Evolutionary conservation across 2,797 vertebrate species (phyloP), one percentile per base, ranked within the genome.

Genomic region (Sarcophilus harrisii): DNA sequence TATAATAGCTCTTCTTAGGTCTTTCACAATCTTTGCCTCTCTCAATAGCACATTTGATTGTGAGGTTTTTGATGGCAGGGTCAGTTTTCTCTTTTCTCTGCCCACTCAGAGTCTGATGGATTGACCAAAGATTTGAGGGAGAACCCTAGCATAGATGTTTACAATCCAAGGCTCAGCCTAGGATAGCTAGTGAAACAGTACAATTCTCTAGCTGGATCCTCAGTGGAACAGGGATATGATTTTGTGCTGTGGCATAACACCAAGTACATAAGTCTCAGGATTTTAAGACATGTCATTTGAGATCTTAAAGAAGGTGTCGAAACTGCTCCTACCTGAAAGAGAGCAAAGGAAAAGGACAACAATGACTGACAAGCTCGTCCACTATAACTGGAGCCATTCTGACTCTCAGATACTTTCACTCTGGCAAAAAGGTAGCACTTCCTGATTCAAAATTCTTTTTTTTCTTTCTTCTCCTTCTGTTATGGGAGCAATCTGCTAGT

Each of bases 381-480:
- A 16, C 49, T 90, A 9, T 54, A 57, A 57, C 52, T 57, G 90
- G 90, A 90, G 52, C 89, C 52, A 90, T 54, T 52, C 49, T 9
- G 29, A 27, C 28, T 90, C 32, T 16, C 3, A 30, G 57, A 32
- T 58, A 45, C 4, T 60, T 90, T 91, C 96, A 62, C 94, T 93
- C 49, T 18, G 18, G 93, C 89, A 38, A 66, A 54, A 87, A 57
- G 93, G 58, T 49, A 11, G 16, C n/a, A 32, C 66, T 58, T 96
- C 94, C 95, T 93, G 90, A 38, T 96, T 93, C 87, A 66, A 90
- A 97, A 91, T 55, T 55, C 54, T 55, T 55, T 55, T 55, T 55
- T 11, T 55, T 52, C 6, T 52, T 52, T 52, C 52, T 52, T 52
- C 4, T 52, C 5, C 52, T 52, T 52, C 52, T 52, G 5, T 52